These are phyloP conservation scores for Rhagoletis zephyria DNA, from an alignment of 1,140 invertebrate species.

Conservation along the genomic window DNA sequence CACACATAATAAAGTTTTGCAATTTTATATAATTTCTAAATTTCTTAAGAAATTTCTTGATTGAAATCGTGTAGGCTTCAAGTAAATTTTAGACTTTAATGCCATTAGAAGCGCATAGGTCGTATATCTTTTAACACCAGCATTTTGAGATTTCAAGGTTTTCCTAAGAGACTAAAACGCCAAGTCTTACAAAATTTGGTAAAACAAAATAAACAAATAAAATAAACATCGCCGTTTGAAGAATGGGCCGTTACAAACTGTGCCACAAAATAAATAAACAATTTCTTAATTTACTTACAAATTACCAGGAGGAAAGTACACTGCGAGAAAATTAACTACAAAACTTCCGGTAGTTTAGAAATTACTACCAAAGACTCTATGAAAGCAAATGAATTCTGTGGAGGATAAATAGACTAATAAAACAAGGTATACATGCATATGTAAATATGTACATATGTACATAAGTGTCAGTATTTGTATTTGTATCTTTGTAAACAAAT, in stretches of 20 bases:
- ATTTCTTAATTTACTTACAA: not conserved
- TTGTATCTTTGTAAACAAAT: not conserved
- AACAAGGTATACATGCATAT: not conserved
- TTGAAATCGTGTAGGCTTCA: too few species aligned
- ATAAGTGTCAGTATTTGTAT: not conserved
- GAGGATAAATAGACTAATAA: too few species aligned
- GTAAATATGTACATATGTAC: not conserved
- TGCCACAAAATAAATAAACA: not conserved
- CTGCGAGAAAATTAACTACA: not conserved
- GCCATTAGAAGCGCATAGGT: too few species aligned
- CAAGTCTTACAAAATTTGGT: not conserved
- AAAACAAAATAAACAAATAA: not conserved
- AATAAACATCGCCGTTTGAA: not conserved
- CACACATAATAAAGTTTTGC: not conserved
- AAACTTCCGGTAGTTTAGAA: not conserved
- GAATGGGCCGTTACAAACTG: not conserved
- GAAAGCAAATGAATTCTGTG: too few species aligned
- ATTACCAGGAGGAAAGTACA: not conserved
- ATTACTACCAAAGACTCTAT: not conserved
- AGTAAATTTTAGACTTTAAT: too few species aligned
- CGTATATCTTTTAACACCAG: constrained; percentile 13
- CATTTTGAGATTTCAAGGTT: constrained; percentile 46
- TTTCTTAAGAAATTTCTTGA: too few species aligned
- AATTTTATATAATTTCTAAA: too few species aligned
- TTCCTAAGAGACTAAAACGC: not conserved